Evolutionary conservation across 37 sponge, comb jelly and placozoan species (phyloP), one percentile per base, ranked within the genome.

Genomic region (Halisarca cf. caerulea): DNA sequence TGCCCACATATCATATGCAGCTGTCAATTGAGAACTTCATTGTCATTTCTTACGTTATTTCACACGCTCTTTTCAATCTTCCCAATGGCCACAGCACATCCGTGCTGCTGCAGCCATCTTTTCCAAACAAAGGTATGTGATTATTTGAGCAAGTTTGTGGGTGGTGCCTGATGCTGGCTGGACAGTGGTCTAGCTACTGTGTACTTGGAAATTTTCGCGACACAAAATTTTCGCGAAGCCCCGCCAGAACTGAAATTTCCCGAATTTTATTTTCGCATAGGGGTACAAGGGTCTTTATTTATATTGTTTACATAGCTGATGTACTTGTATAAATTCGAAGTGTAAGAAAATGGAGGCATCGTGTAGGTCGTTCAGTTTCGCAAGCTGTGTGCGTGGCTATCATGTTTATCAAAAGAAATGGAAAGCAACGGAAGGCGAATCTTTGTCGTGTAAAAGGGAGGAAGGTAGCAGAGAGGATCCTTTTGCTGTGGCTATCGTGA

Each of bases 371-470:
- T 59, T 59, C 60, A 27, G 60, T 9, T 59, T 59, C 25, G 60
- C 7, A 59, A 59, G 60, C 60, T 82, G 83, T 36, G 36, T 82
- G n/a, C n/a, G n/a, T 64, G 32, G 79, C 79, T 85, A 85, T 59
- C 86, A 78, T 41, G 83, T 87, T 17, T 87, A 70, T 36, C 28
- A 58, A 59, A 75, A 82, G 36, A 82, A 82, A 28, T 87, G 88
- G 83, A 70, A 43, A 75, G 83, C 83, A 42, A 43, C n/a, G 25
- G 55, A 74, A 21, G 60, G 66, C 20, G 78, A 87, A 36, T 47
- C 34, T 30, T 42, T 87, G 18, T 36, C 34, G 21, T 82, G 83
- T 87, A 27, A 75, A 32, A 43, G 82, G 32, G 78, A 87, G 51
- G n/a, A 8, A 36, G 47, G 51, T 9, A 82, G 82, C 78, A 28